A percentile compares a stretch with the other conserved stretches of the same genome.
These are phyloP conservation scores for Whitmania pigra DNA, from an alignment of 1,140 invertebrate species.

Conservation along the genomic window DNA sequence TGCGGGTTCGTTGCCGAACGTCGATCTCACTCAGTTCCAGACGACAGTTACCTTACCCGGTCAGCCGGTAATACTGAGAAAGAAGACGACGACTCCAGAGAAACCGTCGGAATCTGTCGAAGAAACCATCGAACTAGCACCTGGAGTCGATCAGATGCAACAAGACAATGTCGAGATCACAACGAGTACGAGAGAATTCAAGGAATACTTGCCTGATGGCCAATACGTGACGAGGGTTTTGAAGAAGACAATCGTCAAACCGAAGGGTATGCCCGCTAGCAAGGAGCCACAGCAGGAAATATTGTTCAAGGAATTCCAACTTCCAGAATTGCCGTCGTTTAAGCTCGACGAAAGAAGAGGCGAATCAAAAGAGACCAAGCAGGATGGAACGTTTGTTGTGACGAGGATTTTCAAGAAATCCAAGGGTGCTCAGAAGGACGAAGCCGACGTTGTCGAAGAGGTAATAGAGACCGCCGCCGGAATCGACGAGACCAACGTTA, in stretches of 20 bases:
- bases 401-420: slow-evolving; percentile 2
- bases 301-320: slow-evolving; percentile 3
- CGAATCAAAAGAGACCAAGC: neutral
- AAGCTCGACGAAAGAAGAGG: neutral
- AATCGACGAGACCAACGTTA: slow-evolving; percentile 4
- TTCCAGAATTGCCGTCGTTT: neutral
- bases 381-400: neutral
- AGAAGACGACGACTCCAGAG: neutral
- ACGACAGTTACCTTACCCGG: neutral
- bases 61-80: neutral
- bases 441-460: neutral
- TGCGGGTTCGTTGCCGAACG: neutral
- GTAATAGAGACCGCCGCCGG: neutral
- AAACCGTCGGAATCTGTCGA: neutral
- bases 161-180: neutral
- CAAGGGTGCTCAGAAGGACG: neutral
- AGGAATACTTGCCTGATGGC: neutral
- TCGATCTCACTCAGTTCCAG: neutral
- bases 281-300: neutral
- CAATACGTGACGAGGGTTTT: neutral
- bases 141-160: too few relatives aligned
- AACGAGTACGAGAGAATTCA: neutral
- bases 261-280: neutral
- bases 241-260: slow-evolving; percentile 6
- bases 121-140: neutral